Conservation (phyloP, 2,797 vertebrate species). For the Octomys mimax region DNA sequence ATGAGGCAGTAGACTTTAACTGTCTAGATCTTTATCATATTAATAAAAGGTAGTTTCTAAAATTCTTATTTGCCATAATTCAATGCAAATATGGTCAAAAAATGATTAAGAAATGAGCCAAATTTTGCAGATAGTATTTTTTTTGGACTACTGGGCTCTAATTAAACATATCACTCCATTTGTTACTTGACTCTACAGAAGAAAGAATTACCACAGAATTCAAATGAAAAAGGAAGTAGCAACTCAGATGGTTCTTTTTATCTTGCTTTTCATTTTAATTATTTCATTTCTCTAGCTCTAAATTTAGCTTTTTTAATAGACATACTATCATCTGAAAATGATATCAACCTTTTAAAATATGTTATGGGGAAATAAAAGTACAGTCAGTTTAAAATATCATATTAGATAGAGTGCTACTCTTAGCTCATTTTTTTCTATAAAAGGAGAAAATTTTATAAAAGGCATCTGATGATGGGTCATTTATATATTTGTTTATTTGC, state of each 20-base stretch:
- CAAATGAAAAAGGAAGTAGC: background rate
- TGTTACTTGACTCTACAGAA: background rate
- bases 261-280: background rate
- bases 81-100: background rate
- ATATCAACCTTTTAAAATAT: background rate
- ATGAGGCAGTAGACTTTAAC: background rate
- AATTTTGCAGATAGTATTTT: background rate
- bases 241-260: background rate
- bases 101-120: background rate
- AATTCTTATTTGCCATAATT: background rate
- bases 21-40: background rate
- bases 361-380: conserved; percentile 16
- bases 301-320: background rate
- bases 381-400: background rate
- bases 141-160: background rate
- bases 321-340: background rate
- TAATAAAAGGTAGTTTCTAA: background rate
- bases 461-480: background rate
- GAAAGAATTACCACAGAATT: background rate
- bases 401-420: background rate
- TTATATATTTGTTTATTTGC: background rate
- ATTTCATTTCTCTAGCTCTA: background rate
- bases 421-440: background rate
- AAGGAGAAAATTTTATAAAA: background rate
- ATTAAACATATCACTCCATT: background rate